Conservation (phyloP, 2,113 vertebrate species). For the Hippocampus mohnikei region DNA sequence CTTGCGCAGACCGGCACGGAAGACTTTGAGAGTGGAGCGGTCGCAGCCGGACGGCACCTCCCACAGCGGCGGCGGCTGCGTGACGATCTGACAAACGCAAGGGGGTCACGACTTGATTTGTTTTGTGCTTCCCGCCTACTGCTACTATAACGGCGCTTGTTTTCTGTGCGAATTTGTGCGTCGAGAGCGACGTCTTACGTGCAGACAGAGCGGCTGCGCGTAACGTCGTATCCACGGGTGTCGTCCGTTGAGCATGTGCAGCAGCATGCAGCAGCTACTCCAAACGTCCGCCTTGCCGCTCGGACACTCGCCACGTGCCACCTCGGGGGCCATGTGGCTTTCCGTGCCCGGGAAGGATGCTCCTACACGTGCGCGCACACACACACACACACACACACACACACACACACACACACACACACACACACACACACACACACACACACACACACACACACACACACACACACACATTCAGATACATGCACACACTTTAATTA, state of each 20-base stretch:
- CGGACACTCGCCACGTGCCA: constrained; percentile 81
- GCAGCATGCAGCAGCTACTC: constrained; percentile 94
- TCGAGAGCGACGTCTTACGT: constrained; percentile 68
- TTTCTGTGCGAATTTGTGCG: background rate
- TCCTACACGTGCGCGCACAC: constrained; percentile 58
- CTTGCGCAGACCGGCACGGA: constrained; percentile 86
- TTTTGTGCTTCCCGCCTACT: no score
- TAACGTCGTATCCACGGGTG: constrained; percentile 90
- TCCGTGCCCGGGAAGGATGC: constrained; percentile 86
- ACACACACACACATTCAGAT: no score
- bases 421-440: no score
- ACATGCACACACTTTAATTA: no score
- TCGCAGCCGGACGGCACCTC: constrained; percentile 88
- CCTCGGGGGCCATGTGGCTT: constrained; percentile 94
- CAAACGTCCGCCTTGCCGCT: constrained; percentile 88
- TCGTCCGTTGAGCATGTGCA: constrained; percentile 92
- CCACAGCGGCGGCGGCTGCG: constrained; percentile 84
- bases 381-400: no score
- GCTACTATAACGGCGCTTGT: no score
- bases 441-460: no score
- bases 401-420: no score
- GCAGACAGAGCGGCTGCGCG: constrained; percentile 87
- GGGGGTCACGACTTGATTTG: no score
- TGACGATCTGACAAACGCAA: constrained; percentile 78
- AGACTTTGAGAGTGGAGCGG: constrained; percentile 81